Evolutionary conservation across 2,113 vertebrate genomes (phyloP), one percentile per base, ranked within the genome.

Genomic region (Gasterosteus nipponicus): DNA sequence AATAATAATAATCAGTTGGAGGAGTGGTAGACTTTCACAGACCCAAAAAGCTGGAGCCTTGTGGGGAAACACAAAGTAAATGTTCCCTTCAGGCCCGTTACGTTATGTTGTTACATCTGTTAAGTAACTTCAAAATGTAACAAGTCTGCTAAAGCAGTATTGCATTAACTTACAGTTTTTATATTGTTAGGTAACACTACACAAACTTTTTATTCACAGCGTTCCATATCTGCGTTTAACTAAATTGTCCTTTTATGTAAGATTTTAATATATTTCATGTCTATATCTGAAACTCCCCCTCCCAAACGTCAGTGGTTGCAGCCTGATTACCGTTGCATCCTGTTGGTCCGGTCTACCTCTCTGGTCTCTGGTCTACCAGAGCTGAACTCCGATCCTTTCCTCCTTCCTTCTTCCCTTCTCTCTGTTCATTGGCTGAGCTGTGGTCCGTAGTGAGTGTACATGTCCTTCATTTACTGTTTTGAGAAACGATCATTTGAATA

Each of bases 401-500:
- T 62, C 54, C n/a, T 71, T 75, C 46, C 62, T 62, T 59, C 51
- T 31, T 63, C 5, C 35, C 46, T 64, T 22, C 14, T 84, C 54
- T 84, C 59, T 61, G 31, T 79, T 78, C 62, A 54, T 33, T 78
- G 70, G 70, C 78, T 80, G 76, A 82, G 73, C 65, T 80, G 73
- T 81, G 65, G 75, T 61, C 60, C 74, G 68, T 75, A 89, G 62
- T 86, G 64, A 35, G 60, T 81, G 62, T 78, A 49, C 16, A 18
- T 81, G 75, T 70, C 60, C 11, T 68, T 18, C 63, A 69, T 73
- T 73, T 26, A 81, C 49, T 80, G 33, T 65, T 65, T 54, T 80
- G 64, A 75, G 38, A 71, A 90, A 73, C 82, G 77, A 80, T 69
- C 80, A 51, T 86, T 90, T 53, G 70, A 92, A 90, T 49, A 68